These are phyloP conservation scores for Todiramphus chloris DNA, from an alignment of 2,113 vertebrate genomes.

Conservation along the genomic window DNA sequence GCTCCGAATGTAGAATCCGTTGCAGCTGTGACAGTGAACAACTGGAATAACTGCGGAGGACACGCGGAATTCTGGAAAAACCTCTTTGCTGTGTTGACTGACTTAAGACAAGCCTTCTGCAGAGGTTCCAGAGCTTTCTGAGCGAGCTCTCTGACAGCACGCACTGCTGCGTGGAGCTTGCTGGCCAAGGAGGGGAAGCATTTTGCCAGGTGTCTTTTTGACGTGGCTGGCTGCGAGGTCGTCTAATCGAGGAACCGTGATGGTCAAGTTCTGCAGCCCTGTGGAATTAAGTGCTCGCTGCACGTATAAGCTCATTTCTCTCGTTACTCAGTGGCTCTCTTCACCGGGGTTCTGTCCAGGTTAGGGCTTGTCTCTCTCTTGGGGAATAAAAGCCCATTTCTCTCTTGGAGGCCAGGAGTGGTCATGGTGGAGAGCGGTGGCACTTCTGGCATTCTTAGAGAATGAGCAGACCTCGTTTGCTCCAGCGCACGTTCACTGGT, in stretches of 20 bases:
- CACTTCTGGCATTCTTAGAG: neutral
- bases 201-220: neutral
- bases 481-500: accelerated
- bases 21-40: neutral
- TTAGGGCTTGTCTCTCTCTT: neutral
- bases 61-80: neutral
- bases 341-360: neutral
- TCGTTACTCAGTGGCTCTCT: neutral
- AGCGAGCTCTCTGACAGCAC: neutral
- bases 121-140: neutral
- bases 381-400: neutral
- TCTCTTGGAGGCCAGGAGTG: neutral
- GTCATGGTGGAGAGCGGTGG: neutral
- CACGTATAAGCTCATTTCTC: neutral
- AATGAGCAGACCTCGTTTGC: neutral
- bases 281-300: neutral
- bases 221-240: neutral
- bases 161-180: neutral
- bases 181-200: accelerated
- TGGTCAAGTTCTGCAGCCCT: neutral
- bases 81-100: neutral
- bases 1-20: neutral
- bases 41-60: neutral
- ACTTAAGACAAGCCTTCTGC: neutral
- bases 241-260: neutral